Evolutionary conservation across 2,797 vertebrate genomes (phyloP).

Genomic region (Hapalemur alaotrensis): DNA sequence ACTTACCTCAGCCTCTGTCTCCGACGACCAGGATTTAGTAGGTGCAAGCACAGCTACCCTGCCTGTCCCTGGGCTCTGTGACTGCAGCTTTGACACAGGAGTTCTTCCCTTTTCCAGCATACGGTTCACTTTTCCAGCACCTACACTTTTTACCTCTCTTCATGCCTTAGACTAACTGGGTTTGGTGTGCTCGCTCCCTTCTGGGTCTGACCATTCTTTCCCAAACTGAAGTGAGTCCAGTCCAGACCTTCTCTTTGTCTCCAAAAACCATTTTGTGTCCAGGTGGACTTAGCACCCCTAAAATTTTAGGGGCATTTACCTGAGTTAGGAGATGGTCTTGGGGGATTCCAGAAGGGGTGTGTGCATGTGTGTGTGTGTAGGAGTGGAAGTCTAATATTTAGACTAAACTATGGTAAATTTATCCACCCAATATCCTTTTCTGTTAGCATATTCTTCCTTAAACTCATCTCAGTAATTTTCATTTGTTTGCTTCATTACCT

Average conservation of each 20-base stretch:
- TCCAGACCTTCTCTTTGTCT: not conserved
- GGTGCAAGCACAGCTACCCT: not conserved
- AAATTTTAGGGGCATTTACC: not conserved
- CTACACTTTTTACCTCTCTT: not conserved
- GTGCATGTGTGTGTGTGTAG: not conserved
- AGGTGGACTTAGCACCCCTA: not conserved
- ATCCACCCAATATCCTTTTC: not conserved
- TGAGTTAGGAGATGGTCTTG: not conserved
- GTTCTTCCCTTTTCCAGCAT: not conserved
- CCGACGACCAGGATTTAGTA: not conserved
- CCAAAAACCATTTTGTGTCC: slow-evolving; percentile 26
- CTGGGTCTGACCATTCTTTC: not conserved
- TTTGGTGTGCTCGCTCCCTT: not conserved
- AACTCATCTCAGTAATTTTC: slow-evolving; percentile 64
- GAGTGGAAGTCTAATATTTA: not conserved
- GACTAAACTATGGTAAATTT: slow-evolving; percentile 16
- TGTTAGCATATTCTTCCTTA: slow-evolving; percentile 42
- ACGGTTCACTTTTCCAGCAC: not conserved
- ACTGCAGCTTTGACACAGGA: not conserved
- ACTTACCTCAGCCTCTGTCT: not conserved
- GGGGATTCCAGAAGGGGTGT: not conserved
- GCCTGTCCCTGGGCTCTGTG: not conserved
- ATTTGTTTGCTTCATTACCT: slow-evolving; percentile 67
- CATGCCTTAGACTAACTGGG: slow-evolving; percentile 51
- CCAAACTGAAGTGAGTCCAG: not conserved